Percentiles rank a stretch among this genome's conserved stretches.
Conservation (phyloP, 2,113 vertebrate species). For the Caracal caracal region DNA sequence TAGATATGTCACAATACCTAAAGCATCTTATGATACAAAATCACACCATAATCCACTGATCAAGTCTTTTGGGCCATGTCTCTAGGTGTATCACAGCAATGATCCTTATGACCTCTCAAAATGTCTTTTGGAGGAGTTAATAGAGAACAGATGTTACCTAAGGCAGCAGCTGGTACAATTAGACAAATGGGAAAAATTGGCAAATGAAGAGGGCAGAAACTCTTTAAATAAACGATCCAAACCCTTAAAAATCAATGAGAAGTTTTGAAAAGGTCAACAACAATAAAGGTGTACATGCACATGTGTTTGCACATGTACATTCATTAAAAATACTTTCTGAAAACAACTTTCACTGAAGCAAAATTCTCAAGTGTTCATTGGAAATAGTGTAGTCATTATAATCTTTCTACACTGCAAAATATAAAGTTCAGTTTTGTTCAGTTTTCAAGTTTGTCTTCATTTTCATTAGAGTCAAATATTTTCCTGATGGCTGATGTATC, state of each 20-base stretch:
- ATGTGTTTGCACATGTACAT: background rate
- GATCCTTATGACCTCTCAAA: conserved; percentile 63
- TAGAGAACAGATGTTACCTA: conserved; percentile 76
- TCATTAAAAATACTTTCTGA: conserved; percentile 23
- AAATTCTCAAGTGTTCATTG: background rate
- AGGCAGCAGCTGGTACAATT: conserved; percentile 74
- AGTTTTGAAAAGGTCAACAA: conserved; percentile 53
- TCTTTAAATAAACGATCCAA: conserved; percentile 48
- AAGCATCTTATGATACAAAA: background rate
- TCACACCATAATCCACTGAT: background rate
- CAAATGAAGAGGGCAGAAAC: conserved; percentile 52
- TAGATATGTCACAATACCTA: background rate
- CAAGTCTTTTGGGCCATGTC: conserved; percentile 9
- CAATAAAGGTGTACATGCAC: background rate
- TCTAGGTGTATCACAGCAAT: conserved; percentile 34
- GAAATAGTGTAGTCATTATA: background rate
- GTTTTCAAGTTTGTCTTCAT: background rate
- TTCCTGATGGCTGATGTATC: background rate
- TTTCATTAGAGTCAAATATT: background rate
- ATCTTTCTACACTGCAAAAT: background rate
- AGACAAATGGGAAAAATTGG: conserved; percentile 70
- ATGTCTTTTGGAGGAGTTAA: conserved; percentile 73
- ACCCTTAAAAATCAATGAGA: conserved; percentile 35
- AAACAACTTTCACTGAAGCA: conserved; percentile 8
- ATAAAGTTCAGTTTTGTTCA: background rate